Evolutionary conservation across 1,140 invertebrate genomes (phyloP), one percentile per base, ranked within the genome.

Genomic region (Camponotus vicinus): DNA sequence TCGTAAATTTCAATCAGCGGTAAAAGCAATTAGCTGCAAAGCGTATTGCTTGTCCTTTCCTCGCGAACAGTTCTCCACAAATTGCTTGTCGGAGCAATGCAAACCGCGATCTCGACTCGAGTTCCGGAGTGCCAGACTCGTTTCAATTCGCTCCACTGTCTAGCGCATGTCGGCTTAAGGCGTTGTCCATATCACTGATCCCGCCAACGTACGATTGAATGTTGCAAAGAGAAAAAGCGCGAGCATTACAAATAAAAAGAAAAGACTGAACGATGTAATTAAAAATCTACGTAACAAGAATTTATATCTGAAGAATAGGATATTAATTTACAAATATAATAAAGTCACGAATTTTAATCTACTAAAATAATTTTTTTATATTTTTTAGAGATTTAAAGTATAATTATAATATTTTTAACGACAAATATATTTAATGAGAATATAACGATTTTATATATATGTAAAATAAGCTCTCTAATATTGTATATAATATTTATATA

Each of bases 121-220:
- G 15, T 6, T 57, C n/a, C 4, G 7, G 49, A 73, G 13, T 32
- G 55, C 7, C 79, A 55, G 40, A 63, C 13, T 75, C 49, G n/a
- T 75, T 63, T 75, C 40, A 63, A 83, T 83, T 83, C 13, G 40
- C 57, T 75, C 8, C n/a, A 75, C 69, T 75, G 4, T n/a, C 42
- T 80, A 21, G 45, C 15, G 57, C 40, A 15, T 59, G 32, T 40
- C 71, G n/a, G 11, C 11, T 75, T 11, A 75, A 75, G n/a, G 18
- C 52, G 18, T 75, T 59, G 18, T 37, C 13, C 13, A 18, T 40
- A 15, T 42, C 15, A 34, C 52, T 57, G 21, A 32, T 70, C 18
- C 18, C 52, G 45, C 21, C 21, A 1, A 52, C 21, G 8, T 73
- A 34, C 45, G 27, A 32, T 27, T 21, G 15, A 34, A 37, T 32